Evolutionary conservation across 1,140 invertebrate genomes (phyloP), one percentile per base, ranked within the genome.

Genomic region (Vollenhovia emeryi): DNA sequence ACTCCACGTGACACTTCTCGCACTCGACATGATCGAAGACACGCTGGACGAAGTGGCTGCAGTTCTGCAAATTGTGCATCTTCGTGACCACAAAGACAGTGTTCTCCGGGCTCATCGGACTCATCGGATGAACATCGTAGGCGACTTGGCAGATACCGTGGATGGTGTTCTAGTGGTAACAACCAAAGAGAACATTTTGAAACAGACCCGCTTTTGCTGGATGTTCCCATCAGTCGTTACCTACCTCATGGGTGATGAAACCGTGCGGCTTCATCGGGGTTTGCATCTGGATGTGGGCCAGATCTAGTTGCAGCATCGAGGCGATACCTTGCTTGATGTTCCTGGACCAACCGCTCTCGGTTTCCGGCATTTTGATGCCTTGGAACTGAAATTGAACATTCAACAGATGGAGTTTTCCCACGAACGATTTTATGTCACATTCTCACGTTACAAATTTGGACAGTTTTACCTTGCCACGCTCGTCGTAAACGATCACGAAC

Each of bases 121-220:
- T 52, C 36, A 86, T 88, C 48, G 74, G 68, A 7, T 91, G 90
- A 8, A 92, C 79, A 50, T 92, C 84, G 68, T 93, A 94, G 18
- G 85, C 74, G n/a, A 94, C 90, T 59, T 92, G 27, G 45, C 93
- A 95, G 7, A 73, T 87, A 3, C 94, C 94, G 15, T 93, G 91
- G 21, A 94, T 91, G 59, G 87, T 94, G 45, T 92, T 88, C 94
- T 95, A 93, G 94, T 95, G 94, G 94, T 95, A 95, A 95, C 94
- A 95, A 95, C 94, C 94, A 95, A 95, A 95, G 94, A 95, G 94
- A 95, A 95, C 94, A 94, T 93, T 94, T 66, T 66, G 40, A 66
- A 66, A 64, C 60, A 94, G 75, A 90, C 87, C 90, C 76, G 24
- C 45, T 52, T 85, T 91, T 45, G 52, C 75, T 62, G 71, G 83